Percentiles rank a stretch among this genome's conserved stretches.
Evolutionary conservation across 2,113 vertebrate genomes (phyloP).

Genomic region (Microtus pennsylvanicus): DNA sequence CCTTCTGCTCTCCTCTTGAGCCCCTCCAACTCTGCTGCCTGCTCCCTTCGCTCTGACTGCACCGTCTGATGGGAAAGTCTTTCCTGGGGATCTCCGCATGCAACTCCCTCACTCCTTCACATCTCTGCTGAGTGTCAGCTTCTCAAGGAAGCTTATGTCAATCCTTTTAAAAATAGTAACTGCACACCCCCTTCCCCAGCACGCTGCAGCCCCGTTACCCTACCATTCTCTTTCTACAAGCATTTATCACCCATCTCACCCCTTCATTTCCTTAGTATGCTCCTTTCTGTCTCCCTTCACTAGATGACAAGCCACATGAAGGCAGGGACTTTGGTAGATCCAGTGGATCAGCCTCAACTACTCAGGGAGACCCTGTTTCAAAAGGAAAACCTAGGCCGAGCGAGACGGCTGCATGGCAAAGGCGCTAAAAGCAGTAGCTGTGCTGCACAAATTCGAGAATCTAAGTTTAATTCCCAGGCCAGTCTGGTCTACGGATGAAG

Average conservation of each 20-base stretch:
- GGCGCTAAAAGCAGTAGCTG: too few relatives aligned
- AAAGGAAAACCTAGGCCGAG: too few relatives aligned
- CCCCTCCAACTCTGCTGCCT: background rate
- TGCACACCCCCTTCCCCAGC: background rate
- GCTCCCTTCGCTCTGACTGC: background rate
- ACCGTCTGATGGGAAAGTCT: background rate
- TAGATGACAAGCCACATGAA: background rate
- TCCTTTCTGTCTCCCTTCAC: background rate
- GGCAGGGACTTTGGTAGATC: background rate
- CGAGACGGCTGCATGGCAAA: too few relatives aligned
- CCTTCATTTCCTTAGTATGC: background rate
- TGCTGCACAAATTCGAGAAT: too few relatives aligned
- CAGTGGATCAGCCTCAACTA: too few relatives aligned
- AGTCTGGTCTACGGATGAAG: too few relatives aligned
- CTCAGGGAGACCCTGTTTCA: too few relatives aligned
- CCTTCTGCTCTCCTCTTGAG: rapidly evolving
- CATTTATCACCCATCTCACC: too few relatives aligned
- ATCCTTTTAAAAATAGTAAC: conserved; percentile 26
- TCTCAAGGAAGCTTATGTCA: background rate
- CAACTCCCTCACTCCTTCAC: background rate
- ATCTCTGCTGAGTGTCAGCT: conserved; percentile 36
- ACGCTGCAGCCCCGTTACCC: background rate
- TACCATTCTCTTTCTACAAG: background rate
- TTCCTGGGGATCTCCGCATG: background rate
- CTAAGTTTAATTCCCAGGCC: too few relatives aligned